These are phyloP conservation scores for Apotomis capreana DNA, from an alignment of 2,888 invertebrate species.

Conservation along the genomic window DNA sequence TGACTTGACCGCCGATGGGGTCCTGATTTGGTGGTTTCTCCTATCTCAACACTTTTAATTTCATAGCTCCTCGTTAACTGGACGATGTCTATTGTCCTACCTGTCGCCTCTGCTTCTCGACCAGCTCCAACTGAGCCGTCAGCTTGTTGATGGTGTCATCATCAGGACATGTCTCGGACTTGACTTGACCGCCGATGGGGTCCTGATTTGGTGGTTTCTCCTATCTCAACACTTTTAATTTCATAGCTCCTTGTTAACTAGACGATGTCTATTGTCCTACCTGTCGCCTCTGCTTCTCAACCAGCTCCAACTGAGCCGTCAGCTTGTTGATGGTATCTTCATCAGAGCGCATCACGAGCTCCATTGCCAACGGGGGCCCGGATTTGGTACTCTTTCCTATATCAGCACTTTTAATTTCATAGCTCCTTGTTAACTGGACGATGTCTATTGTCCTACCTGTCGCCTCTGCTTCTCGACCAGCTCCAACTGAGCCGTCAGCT, in stretches of 20 bases:
- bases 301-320: slow-evolving; percentile 72
- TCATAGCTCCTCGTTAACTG: slow-evolving; percentile 15
- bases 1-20: slow-evolving; percentile 70
- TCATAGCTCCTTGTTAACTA: too few relatives aligned
- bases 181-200: slow-evolving; percentile 66
- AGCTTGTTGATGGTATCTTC: slow-evolving; percentile 77
- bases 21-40: slow-evolving; percentile 52
- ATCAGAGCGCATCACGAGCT: slow-evolving; percentile 77
- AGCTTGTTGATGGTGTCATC: slow-evolving; percentile 77
- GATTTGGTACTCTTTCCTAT: slow-evolving; percentile 44
- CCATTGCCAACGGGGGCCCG: slow-evolving; percentile 66
- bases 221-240: too few relatives aligned
- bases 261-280: slow-evolving; percentile 47
- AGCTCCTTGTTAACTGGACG: background rate
- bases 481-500: slow-evolving; percentile 73
- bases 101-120: too few relatives aligned
- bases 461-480: slow-evolving; percentile 75
- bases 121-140: slow-evolving; percentile 54
- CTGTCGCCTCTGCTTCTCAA: slow-evolving; percentile 76
- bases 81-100: too few relatives aligned
- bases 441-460: slow-evolving; percentile 56
- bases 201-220: too few relatives aligned
- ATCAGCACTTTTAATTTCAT: background rate
- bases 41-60: slow-evolving; percentile 51
- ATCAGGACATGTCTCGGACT: slow-evolving; percentile 71